Percentiles rank a stretch among this genome's conserved stretches.
These are phyloP conservation scores for Allygus modestus DNA, from an alignment of 2,888 invertebrate species.

Conservation along the genomic window DNA sequence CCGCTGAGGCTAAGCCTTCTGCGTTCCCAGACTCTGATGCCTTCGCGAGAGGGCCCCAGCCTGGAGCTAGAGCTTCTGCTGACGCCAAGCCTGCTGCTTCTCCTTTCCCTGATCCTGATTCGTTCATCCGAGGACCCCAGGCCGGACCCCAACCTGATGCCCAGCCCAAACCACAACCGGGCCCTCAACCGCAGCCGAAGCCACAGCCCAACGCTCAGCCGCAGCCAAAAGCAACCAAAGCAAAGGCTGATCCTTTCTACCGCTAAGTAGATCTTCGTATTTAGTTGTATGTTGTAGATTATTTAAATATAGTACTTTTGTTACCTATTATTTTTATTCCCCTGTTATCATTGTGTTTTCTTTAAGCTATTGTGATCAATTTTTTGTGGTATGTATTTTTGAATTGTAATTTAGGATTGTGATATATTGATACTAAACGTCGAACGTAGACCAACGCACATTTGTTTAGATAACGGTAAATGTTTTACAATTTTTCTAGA, in stretches of 20 bases:
- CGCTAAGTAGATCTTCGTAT: constrained; percentile 1
- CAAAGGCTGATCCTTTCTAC: constrained; percentile 14
- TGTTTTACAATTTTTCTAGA: too few relatives aligned
- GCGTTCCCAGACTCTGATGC: constrained; percentile 17
- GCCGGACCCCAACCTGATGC: constrained; percentile 24
- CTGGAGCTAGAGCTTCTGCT: background rate
- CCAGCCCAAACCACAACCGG: background rate
- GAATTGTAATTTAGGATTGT: too few relatives aligned
- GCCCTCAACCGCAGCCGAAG: background rate
- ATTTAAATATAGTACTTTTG: constrained; percentile 40
- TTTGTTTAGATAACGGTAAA: too few relatives aligned
- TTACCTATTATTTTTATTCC: constrained; percentile 35
- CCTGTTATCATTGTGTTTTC: constrained; percentile 21
- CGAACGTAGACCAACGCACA: too few relatives aligned
- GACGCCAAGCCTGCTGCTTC: constrained; percentile 32
- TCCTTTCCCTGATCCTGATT: constrained; percentile 36
- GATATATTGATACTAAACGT: too few relatives aligned
- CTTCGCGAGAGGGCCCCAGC: constrained; percentile 18
- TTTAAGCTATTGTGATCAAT: too few relatives aligned
- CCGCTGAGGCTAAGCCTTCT: background rate
- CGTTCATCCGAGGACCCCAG: constrained; percentile 38
- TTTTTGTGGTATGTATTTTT: too few relatives aligned
- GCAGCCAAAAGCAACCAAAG: background rate
- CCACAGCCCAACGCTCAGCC: constrained; percentile 7
- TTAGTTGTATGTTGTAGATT: constrained; percentile 11